Evolutionary conservation across 2,888 invertebrate species (phyloP).

Genomic region (Polyploca ridens): DNA sequence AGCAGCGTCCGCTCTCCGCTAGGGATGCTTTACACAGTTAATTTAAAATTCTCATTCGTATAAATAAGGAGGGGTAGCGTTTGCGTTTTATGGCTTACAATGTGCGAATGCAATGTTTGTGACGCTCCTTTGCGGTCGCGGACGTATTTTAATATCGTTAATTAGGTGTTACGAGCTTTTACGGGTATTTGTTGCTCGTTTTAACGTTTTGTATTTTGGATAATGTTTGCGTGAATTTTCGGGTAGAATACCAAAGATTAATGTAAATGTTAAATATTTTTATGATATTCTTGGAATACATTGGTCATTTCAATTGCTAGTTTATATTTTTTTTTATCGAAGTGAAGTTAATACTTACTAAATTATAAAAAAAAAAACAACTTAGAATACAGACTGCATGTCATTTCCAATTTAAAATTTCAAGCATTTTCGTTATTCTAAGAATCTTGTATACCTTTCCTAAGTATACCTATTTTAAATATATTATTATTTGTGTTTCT

Average conservation of each 20-base stretch:
- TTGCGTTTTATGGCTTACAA: slow-evolving; percentile 83
- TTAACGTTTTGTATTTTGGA: slow-evolving; percentile 45
- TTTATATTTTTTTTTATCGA: too few relatives aligned
- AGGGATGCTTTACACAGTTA: slow-evolving; percentile 81
- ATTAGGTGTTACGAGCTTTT: slow-evolving; percentile 79
- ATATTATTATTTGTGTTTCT: too few relatives aligned
- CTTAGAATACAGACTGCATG: too few relatives aligned
- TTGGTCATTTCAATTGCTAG: too few relatives aligned
- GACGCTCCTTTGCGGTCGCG: slow-evolving; percentile 75
- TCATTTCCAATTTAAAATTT: too few relatives aligned
- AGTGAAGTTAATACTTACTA: too few relatives aligned
- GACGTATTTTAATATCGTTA: slow-evolving; percentile 83
- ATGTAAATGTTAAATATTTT: too few relatives aligned
- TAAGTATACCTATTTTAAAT: too few relatives aligned
- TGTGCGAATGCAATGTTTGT: slow-evolving; percentile 79
- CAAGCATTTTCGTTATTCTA: too few relatives aligned
- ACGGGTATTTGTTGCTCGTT: slow-evolving; percentile 51
- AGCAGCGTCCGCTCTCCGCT: slow-evolving; percentile 55
- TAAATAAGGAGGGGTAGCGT: slow-evolving; percentile 82
- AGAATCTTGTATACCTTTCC: too few relatives aligned
- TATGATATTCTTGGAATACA: too few relatives aligned
- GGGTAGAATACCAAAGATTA: slow-evolving; percentile 17
- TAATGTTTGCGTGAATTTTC: slow-evolving; percentile 48
- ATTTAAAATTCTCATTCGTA: slow-evolving; percentile 84
- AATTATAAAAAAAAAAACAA: too few relatives aligned